Conservation (phyloP, 2,888 invertebrate genomes). For the Autographa gamma region DNA sequence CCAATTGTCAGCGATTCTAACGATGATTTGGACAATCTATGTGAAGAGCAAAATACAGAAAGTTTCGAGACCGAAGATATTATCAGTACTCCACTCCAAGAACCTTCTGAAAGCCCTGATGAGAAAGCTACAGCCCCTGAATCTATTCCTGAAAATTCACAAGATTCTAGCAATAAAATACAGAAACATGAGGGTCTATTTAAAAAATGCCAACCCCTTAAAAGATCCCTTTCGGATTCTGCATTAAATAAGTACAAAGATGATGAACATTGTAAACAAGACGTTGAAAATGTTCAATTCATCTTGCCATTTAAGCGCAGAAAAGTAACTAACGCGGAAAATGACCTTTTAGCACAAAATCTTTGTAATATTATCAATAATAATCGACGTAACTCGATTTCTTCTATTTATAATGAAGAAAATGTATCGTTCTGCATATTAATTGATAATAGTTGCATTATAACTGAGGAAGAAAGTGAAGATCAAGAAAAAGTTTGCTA, state of each 20-base stretch:
- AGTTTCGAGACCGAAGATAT: conserved; percentile 21
- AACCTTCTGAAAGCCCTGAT: conserved; percentile 6
- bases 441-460: conserved; percentile 80
- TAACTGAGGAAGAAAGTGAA: conserved; percentile 76
- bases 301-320: conserved; percentile 72
- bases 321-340: conserved; percentile 65
- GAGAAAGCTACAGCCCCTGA: conserved; percentile 19
- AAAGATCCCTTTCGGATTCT: conserved; percentile 83
- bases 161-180: conserved; percentile 27
- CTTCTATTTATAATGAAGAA: conserved; percentile 77
- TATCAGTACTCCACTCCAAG: conserved; percentile 11
- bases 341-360: conserved; percentile 66
- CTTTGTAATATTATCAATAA: conserved; percentile 73
- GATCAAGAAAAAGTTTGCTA: conserved; percentile 75
- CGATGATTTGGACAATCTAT: conserved; percentile 11
- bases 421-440: conserved; percentile 83
- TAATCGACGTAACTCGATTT: conserved; percentile 82
- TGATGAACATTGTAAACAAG: conserved; percentile 53
- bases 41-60: conserved; percentile 23
- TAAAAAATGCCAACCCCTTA: conserved; percentile 59
- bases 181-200: conserved; percentile 19
- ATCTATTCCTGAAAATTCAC: conserved; percentile 18
- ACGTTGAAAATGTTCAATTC: conserved; percentile 53
- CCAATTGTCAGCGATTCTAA: conserved; percentile 3
- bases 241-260: conserved; percentile 66